phyloP scores from a whole-genome alignment of 2,113 vertebrate genomes.

The Ctenodactylus gundi region DNA sequence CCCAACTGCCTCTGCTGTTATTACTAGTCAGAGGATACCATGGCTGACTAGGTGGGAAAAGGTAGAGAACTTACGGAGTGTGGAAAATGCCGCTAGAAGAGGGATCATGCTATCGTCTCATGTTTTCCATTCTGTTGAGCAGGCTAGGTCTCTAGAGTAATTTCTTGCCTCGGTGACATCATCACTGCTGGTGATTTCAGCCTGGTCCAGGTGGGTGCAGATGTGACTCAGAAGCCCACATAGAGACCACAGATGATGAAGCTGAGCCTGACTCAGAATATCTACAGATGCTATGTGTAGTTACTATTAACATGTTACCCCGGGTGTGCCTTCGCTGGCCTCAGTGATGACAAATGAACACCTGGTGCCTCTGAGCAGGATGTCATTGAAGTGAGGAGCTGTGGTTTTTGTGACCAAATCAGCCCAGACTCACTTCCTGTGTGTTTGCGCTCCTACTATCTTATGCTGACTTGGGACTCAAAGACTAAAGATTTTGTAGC shows the following conservation, averaged over 20 bases:
- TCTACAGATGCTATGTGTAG: neutral
- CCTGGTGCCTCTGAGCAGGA: neutral
- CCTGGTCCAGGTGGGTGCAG: neutral
- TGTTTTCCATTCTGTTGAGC: neutral
- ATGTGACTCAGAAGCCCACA: neutral
- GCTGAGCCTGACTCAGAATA: neutral
- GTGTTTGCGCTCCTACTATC: neutral
- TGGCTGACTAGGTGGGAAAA: neutral
- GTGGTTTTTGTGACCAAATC: neutral
- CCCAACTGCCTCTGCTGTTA: neutral
- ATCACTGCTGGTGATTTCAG: neutral
- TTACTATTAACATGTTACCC: neutral
- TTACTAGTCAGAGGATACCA: neutral
- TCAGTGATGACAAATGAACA: neutral
- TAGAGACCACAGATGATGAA: neutral
- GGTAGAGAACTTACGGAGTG: neutral
- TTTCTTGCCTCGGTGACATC: neutral
- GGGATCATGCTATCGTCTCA: neutral
- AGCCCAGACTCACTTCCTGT: neutral
- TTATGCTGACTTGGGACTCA: neutral
- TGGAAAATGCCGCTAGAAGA: neutral
- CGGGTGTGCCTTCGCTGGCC: neutral
- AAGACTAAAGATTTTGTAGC: slow-evolving; percentile 3
- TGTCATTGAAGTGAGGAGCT: neutral
- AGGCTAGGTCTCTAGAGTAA: neutral